A percentile compares a stretch with the other conserved stretches of the same genome.
phyloP scores from a whole-genome alignment of 2,113 vertebrate genomes.

The Protomyctophum bolini region DNA sequence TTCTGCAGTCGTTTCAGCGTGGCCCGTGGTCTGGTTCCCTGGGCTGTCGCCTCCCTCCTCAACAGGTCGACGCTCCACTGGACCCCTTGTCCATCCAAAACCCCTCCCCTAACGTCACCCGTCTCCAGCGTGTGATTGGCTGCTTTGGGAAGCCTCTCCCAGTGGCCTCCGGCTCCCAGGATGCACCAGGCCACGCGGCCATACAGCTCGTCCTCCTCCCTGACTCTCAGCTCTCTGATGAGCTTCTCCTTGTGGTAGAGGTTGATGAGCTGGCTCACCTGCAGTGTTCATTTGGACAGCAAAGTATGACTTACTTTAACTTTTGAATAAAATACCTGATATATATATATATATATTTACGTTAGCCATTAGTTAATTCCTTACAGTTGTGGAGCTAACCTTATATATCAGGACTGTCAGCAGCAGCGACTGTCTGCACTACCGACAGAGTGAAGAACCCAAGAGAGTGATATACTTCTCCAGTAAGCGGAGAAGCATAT shows the following conservation, averaged over 20 bases:
- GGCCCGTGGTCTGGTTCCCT: fast-evolving
- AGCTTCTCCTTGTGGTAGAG: background rate
- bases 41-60: conserved; percentile 22
- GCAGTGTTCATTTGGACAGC: no score
- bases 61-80: conserved; percentile 43
- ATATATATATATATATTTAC: no score
- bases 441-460: no score
- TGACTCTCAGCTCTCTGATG: conserved; percentile 35
- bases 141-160: conserved; percentile 63
- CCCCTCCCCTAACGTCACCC: background rate
- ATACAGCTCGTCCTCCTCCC: conserved; percentile 50
- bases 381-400: no score
- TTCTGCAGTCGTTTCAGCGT: conserved; percentile 64
- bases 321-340: no score
- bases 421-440: no score
- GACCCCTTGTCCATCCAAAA: conserved; percentile 43
- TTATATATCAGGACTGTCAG: no score
- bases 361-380: no score
- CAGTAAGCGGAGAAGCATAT: no score
- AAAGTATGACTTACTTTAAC: no score
- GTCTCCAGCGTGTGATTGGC: conserved; percentile 62
- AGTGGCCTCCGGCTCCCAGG: conserved; percentile 30
- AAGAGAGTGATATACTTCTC: no score
- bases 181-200: conserved; percentile 66
- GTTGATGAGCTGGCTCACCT: no score